Base-by-base conservation (phyloP, 2,113 vertebrate species). In the Phalacrocorax brasilianus region DNA sequence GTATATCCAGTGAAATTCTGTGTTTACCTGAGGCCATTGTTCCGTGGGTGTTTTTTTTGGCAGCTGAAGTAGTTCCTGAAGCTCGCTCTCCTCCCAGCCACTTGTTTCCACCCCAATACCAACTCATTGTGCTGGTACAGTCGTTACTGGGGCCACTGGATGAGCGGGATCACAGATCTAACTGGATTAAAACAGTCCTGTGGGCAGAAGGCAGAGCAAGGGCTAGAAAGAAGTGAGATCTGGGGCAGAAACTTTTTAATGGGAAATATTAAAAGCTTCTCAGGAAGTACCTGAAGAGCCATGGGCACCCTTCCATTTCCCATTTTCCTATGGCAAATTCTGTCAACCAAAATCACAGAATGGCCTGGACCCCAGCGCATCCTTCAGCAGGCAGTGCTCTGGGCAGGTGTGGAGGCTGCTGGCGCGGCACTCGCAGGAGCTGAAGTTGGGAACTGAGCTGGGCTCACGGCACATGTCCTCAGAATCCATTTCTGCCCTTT, bases 321-420 rank as follows among this genome's bases (percentile, higher is more conserved):
- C 28, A 1, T 73, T 85, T 89, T 50, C 35, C 30, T 61, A 15
- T 27, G 42, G 27, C 86, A 85, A 49, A 59, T 52, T 52, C 28
- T 81, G 27, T 45, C 49, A 68, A 1, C 1, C 32, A 61, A 38
- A 93, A 33, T 33, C 11, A 3, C 21, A 27, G 58, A 59, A 26
- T 14, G 20, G 38, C 11, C 30, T 0, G 0, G 59, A 76, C 47
- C 13, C 22, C 1, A 0, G 38, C 33, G 62, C 7, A 47, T 53
- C 19, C 24, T 52, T 71, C 47, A 63, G 58, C 66, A 32, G 40
- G 27, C 49, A 58, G 49, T 45, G 21, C 40, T 40, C 19, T 77
- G 45, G 20, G 27, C 59, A 21, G 58, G 52, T 23, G 19, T 30
- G 8, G 47, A 44, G 62, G 58, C 70, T 89, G 56, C 35, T 2